Evolutionary conservation across 2,797 vertebrate genomes (phyloP).

Genomic region (Eospalax fontanierii): DNA sequence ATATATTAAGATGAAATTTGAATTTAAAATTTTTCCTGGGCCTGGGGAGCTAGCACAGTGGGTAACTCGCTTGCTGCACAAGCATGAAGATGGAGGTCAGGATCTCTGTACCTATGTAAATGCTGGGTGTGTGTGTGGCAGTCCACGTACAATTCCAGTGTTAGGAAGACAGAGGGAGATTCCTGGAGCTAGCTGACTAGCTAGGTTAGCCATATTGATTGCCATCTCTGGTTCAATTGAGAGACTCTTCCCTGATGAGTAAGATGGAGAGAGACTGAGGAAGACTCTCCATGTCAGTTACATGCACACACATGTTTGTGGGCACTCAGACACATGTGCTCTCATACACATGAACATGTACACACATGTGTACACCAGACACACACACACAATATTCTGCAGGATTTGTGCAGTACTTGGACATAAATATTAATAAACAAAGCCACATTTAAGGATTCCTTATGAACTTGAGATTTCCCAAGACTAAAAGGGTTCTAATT

Average conservation of each 20-base stretch:
- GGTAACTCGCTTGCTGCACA: background rate
- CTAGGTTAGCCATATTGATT: background rate
- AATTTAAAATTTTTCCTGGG: background rate
- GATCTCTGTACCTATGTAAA: background rate
- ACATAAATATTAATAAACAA: background rate
- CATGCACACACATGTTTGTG: background rate
- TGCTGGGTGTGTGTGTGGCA: background rate
- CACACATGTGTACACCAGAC: background rate
- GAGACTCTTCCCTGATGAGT: background rate
- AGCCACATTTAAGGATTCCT: background rate
- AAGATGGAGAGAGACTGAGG: background rate
- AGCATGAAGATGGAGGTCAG: background rate
- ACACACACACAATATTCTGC: background rate
- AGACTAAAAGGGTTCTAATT: background rate
- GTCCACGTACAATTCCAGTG: background rate
- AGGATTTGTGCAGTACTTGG: background rate
- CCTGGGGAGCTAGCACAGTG: background rate
- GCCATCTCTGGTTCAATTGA: background rate
- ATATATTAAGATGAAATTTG: conserved; percentile 12
- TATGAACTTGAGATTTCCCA: background rate
- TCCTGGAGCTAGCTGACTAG: background rate
- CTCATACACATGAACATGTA: background rate
- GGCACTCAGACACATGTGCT: background rate
- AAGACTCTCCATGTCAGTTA: background rate
- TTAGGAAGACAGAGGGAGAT: background rate